phyloP scores from a whole-genome alignment of 2,113 vertebrate species.

The Diadophis punctatus region DNA sequence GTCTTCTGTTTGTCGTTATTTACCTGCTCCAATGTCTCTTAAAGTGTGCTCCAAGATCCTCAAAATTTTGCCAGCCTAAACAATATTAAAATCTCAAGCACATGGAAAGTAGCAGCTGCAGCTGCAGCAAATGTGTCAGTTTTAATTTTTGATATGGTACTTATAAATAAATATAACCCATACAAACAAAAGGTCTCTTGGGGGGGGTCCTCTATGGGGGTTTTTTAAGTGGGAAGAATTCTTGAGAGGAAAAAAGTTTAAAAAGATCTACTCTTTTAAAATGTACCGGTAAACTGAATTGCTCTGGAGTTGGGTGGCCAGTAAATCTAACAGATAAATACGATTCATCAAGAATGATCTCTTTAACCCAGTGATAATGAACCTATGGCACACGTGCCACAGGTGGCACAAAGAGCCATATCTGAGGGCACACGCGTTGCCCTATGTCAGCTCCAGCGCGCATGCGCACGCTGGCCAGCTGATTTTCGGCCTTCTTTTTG shows the following conservation, averaged over 20 bases:
- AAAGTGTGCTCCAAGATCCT: background rate
- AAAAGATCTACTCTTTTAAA: background rate
- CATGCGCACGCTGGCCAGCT: no score
- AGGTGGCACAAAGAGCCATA: no score
- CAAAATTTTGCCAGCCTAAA: background rate
- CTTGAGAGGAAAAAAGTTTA: background rate
- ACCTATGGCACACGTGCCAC: no score
- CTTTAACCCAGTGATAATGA: background rate
- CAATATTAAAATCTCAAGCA: background rate
- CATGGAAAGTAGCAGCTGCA: background rate
- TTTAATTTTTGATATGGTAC: background rate
- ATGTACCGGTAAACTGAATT: background rate
- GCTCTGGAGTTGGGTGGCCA: background rate
- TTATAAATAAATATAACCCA: background rate
- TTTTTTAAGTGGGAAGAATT: background rate
- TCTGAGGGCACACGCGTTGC: no score
- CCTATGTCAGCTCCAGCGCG: no score
- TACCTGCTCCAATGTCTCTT: background rate
- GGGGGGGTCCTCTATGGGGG: background rate
- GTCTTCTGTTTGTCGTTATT: background rate
- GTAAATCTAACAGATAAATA: background rate
- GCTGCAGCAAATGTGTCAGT: background rate
- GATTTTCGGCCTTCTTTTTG: no score
- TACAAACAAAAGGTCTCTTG: background rate
- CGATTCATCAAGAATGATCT: background rate